Base-by-base conservation (phyloP, 2,888 invertebrate genomes). In the Hypolimnas misippus region DNA sequence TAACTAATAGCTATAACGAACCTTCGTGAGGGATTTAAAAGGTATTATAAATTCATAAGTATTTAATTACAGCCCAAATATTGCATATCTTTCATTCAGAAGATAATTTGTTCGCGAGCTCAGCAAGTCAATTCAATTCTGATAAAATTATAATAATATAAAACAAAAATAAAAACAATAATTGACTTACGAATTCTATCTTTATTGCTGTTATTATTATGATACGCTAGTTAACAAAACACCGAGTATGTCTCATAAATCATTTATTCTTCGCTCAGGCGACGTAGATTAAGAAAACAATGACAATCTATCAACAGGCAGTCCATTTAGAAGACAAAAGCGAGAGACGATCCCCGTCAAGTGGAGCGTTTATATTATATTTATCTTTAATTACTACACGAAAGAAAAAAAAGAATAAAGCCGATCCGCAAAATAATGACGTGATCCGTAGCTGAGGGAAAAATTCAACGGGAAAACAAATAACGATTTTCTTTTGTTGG, bases 301-400 rank as follows among this genome's bases (percentile, higher is more conserved):
- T 88, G 85, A 86, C 86, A 86, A 87, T 86, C 85, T 87, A 87
- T 89, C 84, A 85, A 84, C 81, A 86, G 73, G 63, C 78, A 83
- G 78, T 84, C 83, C 83, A 83, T 88, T 88, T 86, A 81, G 76
- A 77, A 87, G 86, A 90, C 86, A 88, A 90, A 77, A 79, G 74
- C 78, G 79, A 74, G 79, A 74, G 79, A 79, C 74, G 79, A 81
- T 80, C 75, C 72, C 64, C 68, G 82, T 77, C 83, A 86, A 90
- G 84, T 85, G 87, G 76, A 88, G 80, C 88, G 82, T 85, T 90
- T 86, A 86, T 92, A 87, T 89, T 86, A 87, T 91, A 89, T 92
- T 91, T 91, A 91, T 89, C 87, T 92, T 92, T 91, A 90, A 91
- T 92, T 90, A 90, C 82, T 84, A 89, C 89, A 89, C 82, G 76